These are phyloP conservation scores for Caenorhabditis sinica DNA, from an alignment of 2,888 invertebrate species.

Conservation along the genomic window DNA sequence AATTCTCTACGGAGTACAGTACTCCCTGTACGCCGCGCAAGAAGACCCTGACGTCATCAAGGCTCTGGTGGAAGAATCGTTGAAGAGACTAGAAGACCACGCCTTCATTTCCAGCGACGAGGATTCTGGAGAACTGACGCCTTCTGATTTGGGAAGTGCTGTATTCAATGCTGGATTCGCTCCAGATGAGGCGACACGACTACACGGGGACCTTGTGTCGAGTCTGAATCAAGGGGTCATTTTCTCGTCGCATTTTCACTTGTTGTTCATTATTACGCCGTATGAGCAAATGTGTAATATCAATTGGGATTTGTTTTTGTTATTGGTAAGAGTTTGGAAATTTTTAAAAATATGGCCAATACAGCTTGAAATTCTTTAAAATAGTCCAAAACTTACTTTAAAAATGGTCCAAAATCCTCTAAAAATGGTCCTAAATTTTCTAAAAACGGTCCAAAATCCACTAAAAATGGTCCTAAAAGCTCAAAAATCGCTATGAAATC, in stretches of 20 bases:
- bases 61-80: constrained; percentile 19
- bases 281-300: constrained; percentile 86
- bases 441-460: no score
- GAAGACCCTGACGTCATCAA: constrained; percentile 55
- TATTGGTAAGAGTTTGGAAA: constrained; percentile 36
- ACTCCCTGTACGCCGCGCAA: constrained; percentile 70
- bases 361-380: no score
- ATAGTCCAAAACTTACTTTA: no score
- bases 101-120: constrained; percentile 56
- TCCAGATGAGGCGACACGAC: constrained; percentile 87
- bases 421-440: no score
- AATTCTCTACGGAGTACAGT: constrained; percentile 61
- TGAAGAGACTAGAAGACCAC: constrained; percentile 52
- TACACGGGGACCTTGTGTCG: constrained; percentile 89
- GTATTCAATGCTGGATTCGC: constrained; percentile 93
- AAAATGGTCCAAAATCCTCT: no score
- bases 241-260: constrained; percentile 90
- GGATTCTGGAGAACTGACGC: constrained; percentile 36
- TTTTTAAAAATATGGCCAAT: no score
- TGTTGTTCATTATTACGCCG: constrained; percentile 92
- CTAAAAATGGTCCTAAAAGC: no score
- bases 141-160: constrained; percentile 88
- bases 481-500: no score
- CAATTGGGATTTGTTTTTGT: constrained; percentile 78
- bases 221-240: constrained; percentile 89